Percentiles rank a stretch among this genome's conserved stretches.
Evolutionary conservation across 2,113 vertebrate genomes (phyloP).

Genomic region (Alethe diademata): DNA sequence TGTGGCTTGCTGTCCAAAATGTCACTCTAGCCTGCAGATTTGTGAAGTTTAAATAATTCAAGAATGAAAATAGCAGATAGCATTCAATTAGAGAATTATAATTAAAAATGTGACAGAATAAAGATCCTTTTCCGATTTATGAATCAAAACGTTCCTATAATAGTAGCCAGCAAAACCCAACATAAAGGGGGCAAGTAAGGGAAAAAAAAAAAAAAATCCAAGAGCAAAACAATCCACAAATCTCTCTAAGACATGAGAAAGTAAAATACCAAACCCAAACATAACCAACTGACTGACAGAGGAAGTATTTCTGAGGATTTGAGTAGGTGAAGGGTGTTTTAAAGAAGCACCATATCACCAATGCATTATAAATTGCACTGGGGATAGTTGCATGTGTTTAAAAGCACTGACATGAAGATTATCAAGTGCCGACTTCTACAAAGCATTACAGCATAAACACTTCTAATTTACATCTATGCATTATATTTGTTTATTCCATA

Average conservation of each 20-base stretch:
- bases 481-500: background rate
- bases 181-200: background rate
- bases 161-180: background rate
- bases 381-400: background rate
- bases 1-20: background rate
- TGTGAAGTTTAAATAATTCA: background rate
- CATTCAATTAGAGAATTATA: background rate
- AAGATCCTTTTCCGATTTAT: background rate
- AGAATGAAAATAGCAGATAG: background rate
- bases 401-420: background rate
- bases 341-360: background rate
- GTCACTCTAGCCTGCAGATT: background rate
- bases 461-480: background rate
- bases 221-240: background rate
- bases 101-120: background rate
- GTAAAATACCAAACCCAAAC: background rate
- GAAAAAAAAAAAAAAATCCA: background rate
- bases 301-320: background rate
- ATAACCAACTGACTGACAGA: background rate
- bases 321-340: background rate
- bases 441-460: background rate
- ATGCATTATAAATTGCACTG: background rate
- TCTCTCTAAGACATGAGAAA: background rate
- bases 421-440: background rate
- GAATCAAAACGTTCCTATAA: background rate